Conservation (phyloP, 2,888 invertebrate genomes). For the Cantharis flavilabris region DNA sequence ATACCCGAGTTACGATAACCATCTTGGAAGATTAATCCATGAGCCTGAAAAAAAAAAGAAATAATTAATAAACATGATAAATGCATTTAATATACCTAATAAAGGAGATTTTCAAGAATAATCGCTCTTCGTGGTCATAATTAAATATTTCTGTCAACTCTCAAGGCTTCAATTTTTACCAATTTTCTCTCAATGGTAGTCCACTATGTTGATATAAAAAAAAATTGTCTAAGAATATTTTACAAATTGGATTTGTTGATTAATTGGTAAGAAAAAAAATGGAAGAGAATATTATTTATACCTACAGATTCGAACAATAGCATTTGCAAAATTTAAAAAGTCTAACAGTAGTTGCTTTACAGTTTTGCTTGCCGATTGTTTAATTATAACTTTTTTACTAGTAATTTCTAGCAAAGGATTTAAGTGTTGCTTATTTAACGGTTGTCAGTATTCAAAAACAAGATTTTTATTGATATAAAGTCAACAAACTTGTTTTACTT, state of each 20-base stretch:
- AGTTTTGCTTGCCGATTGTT: background rate
- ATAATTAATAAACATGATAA: background rate
- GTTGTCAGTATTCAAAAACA: constrained; percentile 1
- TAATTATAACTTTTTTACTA: background rate
- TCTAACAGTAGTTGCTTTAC: background rate
- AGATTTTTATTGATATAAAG: constrained; percentile 6
- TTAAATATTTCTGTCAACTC: background rate
- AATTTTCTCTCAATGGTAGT: background rate
- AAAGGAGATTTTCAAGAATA: no score
- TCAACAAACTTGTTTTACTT: background rate
- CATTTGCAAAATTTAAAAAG: background rate
- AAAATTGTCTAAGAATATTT: background rate
- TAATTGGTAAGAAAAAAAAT: background rate
- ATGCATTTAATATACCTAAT: no score
- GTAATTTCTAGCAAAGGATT: background rate
- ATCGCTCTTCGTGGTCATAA: background rate
- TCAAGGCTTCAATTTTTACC: background rate
- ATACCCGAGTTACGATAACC: constrained; percentile 61
- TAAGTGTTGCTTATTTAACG: background rate
- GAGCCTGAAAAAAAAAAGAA: constrained; percentile 25
- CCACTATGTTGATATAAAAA: background rate
- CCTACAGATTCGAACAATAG: background rate
- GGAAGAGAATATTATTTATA: background rate
- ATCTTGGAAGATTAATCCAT: constrained; percentile 46
- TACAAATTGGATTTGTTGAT: background rate